Evolutionary conservation across 2,113 vertebrate genomes (phyloP), one percentile per base, ranked within the genome.

Genomic region (Climacteris rufus): DNA sequence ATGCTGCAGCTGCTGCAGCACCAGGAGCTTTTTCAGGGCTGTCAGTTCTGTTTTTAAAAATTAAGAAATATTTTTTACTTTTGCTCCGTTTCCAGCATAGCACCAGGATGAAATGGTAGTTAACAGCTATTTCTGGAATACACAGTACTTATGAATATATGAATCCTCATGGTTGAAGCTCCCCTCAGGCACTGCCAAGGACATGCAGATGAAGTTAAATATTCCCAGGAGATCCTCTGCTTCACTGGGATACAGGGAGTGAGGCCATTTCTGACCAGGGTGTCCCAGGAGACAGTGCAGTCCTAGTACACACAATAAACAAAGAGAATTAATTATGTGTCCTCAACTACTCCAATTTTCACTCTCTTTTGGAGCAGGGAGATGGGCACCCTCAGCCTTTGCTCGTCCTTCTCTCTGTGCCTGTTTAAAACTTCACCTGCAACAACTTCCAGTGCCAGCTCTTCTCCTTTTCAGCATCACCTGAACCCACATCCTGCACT

Each of bases 131-230:
- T 96, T 94, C 90, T 90, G 45, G 69, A 93, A 86, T 63, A 53
- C 7, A 5, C 10, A 14, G 23, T 16, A 24, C 47, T 92, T 85
- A 75, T 39, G 75, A 79, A 87, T 52, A 0, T 16, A 28, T 65
- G 21, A 54, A 74, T 25, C 31, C 74, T 78, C 18, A 4, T 1
- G 0, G 64, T 25, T 79, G 80, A 68, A 93, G 72, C 45, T 93
- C 53, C 80, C 92, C 88, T 86, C 80, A 65, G 92, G 95, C 88
- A 52, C 69, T 94, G 79, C 64, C 60, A 60, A 87, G 72, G 88
- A 87, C 64, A 27, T 21, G 79, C 54, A 56, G 68, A 74, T 78
- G 49, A 81, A 90, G 49, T 53, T 70, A 71, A 91, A 60, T 65
- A 54, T 45, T 79, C 88, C 72, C 53, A 49, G 8, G 54, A 53